Base-by-base conservation (phyloP, 92 coral and sea anemone species). In the Siderastrea siderea region DNA sequence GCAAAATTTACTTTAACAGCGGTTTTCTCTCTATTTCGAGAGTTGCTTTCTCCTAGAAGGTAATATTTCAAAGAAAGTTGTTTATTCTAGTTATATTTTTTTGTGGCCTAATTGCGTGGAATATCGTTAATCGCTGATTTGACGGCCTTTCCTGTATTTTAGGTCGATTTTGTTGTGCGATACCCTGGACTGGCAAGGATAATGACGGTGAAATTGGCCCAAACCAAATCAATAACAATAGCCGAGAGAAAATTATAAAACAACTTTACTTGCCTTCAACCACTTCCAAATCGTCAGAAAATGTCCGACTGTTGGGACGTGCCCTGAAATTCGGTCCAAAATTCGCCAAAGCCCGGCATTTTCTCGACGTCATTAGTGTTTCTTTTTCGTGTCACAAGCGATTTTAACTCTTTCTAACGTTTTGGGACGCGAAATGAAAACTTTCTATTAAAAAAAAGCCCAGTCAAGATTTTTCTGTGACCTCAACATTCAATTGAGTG, bases 401-500 rank as follows among this genome's bases (percentile, higher is more conserved):
- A 13, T 7, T 26, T 60, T 12, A 53, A 45, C 15, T 38, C 51
- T 52, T 16, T 47, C 26, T 44, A 55, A 57, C 51, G n/a, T 71
- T n/a, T 44, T 59, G 59, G 38, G 48, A 70, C 5, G 55, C 82
- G 47, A 66, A 47, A 79, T 63, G 68, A 49, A 16, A 70, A 52
- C 10, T 6, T 44, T 19, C 50, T 17, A 75, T 15, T 60, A 63
- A 61, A 52, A 72, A 74, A 72, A 7, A 6, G n/a, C 51, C 13
- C 38, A 65, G 38, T 84, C 43, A 13, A 5, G 47, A 51, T 61
- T 73, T 84, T 53, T 13, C 74, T 50, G 78, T 68, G 78, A 71
- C 77, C 54, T 68, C 68, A 54, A 66, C 78, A 54, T 55, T 53
- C 67, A 19, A 82, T 82, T 68, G 46, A 79, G 45, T 70, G 77